Evolutionary conservation across 2,888 invertebrate species (phyloP), one percentile per base, ranked within the genome.

Genomic region (Cyaniris semiargus): DNA sequence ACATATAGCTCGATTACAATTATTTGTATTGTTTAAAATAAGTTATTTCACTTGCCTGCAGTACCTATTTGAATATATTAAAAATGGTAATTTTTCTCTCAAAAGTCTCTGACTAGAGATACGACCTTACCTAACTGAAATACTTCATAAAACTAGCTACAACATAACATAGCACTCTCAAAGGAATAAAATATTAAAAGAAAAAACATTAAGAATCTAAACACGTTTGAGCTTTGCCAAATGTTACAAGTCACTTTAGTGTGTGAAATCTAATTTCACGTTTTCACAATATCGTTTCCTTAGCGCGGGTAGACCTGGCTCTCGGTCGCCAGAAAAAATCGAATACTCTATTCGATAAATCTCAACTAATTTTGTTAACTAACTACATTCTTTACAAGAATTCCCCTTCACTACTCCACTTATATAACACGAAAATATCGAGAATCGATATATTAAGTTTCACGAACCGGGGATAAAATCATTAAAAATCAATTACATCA

Each of bases 41-140:
- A 93, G 86, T 91, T 91, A 92, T 89, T 87, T 89, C 88, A 91
- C 87, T 87, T 88, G 86, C 88, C 88, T 89, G 89, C 82, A 86
- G 88, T 90, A 90, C 87, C 88, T 88, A 89, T 85, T 83, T 86
- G 85, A 88, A 89, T 89, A 88, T 88, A 90, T 88, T 90, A 90
- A 90, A 91, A 92, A 91, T 93, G 93, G 94, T 93, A 93, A 92
- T 87, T 87, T 89, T 88, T 88, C 90, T 88, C 83, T 84, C 84
- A 84, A 83, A 90, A 89, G 89, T 94, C 94, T 91, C 93, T 94
- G 94, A 94, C 94, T 94, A 94, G 94, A 93, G 92, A 93, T 92
- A 89, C 86, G 88, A 87, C 85, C 88, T 91, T 91, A 86, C 83
- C 91, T 92, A 92, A 90, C 87, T 88, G 88, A 90, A 89, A 88